Conservation (phyloP, 2,797 vertebrate species). For the Sebastolobus altivelis region DNA sequence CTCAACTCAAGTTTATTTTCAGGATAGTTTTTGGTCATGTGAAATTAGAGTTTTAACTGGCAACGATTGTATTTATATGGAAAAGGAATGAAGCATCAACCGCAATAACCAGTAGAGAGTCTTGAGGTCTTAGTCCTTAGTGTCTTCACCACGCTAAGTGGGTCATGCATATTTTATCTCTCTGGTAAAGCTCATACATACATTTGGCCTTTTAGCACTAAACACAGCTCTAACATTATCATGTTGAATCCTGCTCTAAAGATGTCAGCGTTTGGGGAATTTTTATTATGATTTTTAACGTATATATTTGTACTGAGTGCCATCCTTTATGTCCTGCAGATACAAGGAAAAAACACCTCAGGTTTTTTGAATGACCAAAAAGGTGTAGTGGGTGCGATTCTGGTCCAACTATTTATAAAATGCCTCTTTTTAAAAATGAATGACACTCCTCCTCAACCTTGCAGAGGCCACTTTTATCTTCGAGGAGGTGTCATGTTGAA, state of each 20-base stretch:
- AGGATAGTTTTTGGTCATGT: neutral
- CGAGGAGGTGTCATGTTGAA: neutral
- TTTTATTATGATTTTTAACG: neutral
- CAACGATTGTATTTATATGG: neutral
- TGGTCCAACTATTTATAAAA: conserved; percentile 51
- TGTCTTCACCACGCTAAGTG: conserved; percentile 46
- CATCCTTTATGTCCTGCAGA: neutral
- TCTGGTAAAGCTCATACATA: conserved; percentile 25
- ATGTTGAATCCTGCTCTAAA: conserved; percentile 10
- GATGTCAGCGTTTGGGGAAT: neutral
- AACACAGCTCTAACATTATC: conserved; percentile 18
- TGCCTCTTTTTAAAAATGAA: conserved; percentile 38
- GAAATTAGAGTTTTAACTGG: neutral
- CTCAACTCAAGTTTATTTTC: neutral
- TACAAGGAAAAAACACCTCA: neutral
- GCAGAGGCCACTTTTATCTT: neutral
- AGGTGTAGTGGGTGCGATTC: conserved; percentile 1
- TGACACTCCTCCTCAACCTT: conserved; percentile 6
- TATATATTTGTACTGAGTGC: neutral
- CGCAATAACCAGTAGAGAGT: neutral
- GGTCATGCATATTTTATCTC: conserved; percentile 64
- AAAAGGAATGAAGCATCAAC: neutral
- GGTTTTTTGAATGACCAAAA: conserved; percentile 8
- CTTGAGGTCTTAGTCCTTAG: conserved; percentile 25
- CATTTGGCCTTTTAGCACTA: conserved; percentile 39